A percentile compares a stretch with the other conserved stretches of the same genome.
Conservation (phyloP, 1,140 invertebrate species). For the Microplitis demolitor region DNA sequence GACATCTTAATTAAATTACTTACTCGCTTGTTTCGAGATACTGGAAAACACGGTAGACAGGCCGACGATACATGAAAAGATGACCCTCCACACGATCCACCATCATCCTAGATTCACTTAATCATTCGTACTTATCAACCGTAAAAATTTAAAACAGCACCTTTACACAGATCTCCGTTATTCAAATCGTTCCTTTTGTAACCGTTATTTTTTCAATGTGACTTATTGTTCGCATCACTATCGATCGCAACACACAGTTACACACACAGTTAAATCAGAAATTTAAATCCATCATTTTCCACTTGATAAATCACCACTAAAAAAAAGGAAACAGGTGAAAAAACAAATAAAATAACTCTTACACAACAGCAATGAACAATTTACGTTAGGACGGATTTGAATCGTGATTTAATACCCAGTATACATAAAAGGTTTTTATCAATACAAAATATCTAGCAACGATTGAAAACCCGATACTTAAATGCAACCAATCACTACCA, state of each 20-base stretch:
- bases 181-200: background rate
- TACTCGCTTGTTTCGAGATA: slow-evolving; percentile 71
- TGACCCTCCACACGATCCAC: slow-evolving; percentile 73
- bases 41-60: slow-evolving; percentile 77
- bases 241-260: background rate
- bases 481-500: too few species aligned
- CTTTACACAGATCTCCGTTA: background rate
- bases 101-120: slow-evolving; percentile 60
- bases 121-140: slow-evolving; percentile 45
- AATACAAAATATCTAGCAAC: too few species aligned
- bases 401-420: too few species aligned
- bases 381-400: too few species aligned
- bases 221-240: background rate
- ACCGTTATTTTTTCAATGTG: background rate
- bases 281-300: too few species aligned
- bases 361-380: too few species aligned
- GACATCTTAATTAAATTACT: slow-evolving; percentile 40
- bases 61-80: slow-evolving; percentile 74
- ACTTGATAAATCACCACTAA: too few species aligned
- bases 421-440: too few species aligned
- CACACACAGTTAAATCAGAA: background rate
- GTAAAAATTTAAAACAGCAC: background rate
- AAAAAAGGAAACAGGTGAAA: too few species aligned
- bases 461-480: too few species aligned
- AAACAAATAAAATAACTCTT: too few species aligned